Conservation (phyloP, 2,888 invertebrate species). For the Pterostichus niger region DNA sequence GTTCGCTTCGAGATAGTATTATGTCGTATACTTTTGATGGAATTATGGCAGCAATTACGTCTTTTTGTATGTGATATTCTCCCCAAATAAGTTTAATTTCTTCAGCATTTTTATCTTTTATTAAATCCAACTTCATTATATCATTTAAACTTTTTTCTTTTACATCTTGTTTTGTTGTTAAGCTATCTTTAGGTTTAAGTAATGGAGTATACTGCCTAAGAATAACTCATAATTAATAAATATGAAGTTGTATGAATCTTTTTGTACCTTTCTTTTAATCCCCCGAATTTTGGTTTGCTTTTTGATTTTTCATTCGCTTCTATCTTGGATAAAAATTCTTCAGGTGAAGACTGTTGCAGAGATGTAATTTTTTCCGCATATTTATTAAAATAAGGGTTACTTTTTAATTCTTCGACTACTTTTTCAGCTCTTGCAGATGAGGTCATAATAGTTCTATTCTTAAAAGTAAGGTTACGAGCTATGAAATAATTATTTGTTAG, state of each 20-base stretch:
- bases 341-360: constrained; percentile 86
- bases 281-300: constrained; percentile 77
- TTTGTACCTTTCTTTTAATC: constrained; percentile 75
- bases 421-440: constrained; percentile 77
- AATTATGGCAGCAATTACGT: constrained; percentile 87
- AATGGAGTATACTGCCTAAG: constrained; percentile 82
- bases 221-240: not conserved
- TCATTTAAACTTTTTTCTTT: constrained; percentile 81
- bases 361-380: constrained; percentile 88
- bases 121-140: constrained; percentile 88
- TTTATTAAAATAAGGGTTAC: constrained; percentile 90
- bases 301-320: constrained; percentile 78
- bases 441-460: constrained; percentile 74
- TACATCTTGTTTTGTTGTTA: constrained; percentile 72
- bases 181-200: constrained; percentile 81
- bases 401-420: constrained; percentile 79
- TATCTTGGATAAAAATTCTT: constrained; percentile 84
- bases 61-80: constrained; percentile 88
- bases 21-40: constrained; percentile 81
- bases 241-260: constrained; percentile 31
- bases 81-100: constrained; percentile 90
- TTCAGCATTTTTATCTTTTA: constrained; percentile 84
- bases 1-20: constrained; percentile 80
- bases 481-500: constrained; percentile 40
- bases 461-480: constrained; percentile 49